Percentiles rank a stretch among this genome's conserved stretches.
These are phyloP conservation scores for Caretta caretta DNA, from an alignment of 2,113 vertebrate genomes.

Conservation along the genomic window DNA sequence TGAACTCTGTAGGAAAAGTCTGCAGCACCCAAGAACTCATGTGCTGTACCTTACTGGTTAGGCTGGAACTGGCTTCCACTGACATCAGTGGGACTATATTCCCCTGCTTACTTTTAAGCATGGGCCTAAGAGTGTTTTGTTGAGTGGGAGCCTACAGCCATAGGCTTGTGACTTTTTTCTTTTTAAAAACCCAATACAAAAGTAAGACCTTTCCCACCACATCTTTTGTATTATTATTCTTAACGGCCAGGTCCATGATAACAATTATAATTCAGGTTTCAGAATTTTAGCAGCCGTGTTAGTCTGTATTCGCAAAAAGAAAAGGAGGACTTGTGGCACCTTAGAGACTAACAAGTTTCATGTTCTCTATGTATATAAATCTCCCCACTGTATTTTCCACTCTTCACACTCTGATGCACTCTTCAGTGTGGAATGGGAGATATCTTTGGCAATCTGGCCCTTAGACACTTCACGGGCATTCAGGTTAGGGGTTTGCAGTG, in stretches of 20 bases:
- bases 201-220: too few species aligned
- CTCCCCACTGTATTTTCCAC: too few species aligned
- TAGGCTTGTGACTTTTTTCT: too few species aligned
- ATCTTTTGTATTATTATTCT: not conserved
- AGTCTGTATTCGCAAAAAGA: too few species aligned
- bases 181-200: too few species aligned
- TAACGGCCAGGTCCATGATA: not conserved
- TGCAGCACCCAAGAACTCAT: not conserved
- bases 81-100: not conserved
- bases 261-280: not conserved
- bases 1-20: not conserved
- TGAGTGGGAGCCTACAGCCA: not conserved
- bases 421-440: not conserved
- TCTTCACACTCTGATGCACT: too few species aligned
- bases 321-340: too few species aligned
- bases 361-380: too few species aligned
- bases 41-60: not conserved
- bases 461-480: not conserved
- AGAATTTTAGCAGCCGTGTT: too few species aligned
- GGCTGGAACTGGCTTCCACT: not conserved
- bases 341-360: too few species aligned
- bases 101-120: not conserved
- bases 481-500: accelerated
- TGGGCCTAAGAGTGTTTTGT: not conserved
- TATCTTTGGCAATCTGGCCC: not conserved